Base-by-base conservation (phyloP, 1,140 invertebrate genomes). In the Drosophila nasuta region DNA sequence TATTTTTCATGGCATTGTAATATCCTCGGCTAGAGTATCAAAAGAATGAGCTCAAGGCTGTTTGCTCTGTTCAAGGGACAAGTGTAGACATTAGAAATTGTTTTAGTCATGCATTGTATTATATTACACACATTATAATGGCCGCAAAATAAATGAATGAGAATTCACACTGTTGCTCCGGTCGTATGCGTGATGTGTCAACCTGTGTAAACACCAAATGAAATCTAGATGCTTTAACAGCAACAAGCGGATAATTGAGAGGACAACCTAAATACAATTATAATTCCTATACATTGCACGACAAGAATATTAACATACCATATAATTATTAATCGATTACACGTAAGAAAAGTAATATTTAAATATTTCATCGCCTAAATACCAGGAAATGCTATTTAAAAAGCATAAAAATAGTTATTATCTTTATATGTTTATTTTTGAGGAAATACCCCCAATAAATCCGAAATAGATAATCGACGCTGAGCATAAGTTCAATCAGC, bases 101-200 rank as follows among this genome's bases (percentile, higher is more conserved):
- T 41, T 52, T n/a, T 60, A 51, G 56, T n/a, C 33, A 15, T n/a
- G 45, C 33, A 59, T 60, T 59, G 4, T 49, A 67, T 38, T 49
- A 48, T 49, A 67, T 38, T 49, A 48, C 17, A 56, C 17, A 56
- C 52, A 20, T 56, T 11, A 35, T 56, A 35, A 52, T 28, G 49
- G 20, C 4, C 41, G 41, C 6, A 43, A 43, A n/a, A 13, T 43
- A 43, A 43, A 13, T 43, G 41, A 43, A 43, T 43, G 41, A 13
- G 41, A 43, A 43, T 48, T 48, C 46, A 17, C 46, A 17, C 46
- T 17, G 46, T 48, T 48, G 46, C 46, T 17, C 13, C 46, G n/a
- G 51, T 30, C 59, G 10, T 63, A n/a, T 63, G 46, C 15, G 15
- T 62, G 59, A 15, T 51, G 11, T 38, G 15, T 25, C 17, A 63